Percentiles rank a stretch among this genome's conserved stretches.
phyloP scores from a whole-genome alignment of 2,113 vertebrate genomes.

The Pelecanus crispus region DNA sequence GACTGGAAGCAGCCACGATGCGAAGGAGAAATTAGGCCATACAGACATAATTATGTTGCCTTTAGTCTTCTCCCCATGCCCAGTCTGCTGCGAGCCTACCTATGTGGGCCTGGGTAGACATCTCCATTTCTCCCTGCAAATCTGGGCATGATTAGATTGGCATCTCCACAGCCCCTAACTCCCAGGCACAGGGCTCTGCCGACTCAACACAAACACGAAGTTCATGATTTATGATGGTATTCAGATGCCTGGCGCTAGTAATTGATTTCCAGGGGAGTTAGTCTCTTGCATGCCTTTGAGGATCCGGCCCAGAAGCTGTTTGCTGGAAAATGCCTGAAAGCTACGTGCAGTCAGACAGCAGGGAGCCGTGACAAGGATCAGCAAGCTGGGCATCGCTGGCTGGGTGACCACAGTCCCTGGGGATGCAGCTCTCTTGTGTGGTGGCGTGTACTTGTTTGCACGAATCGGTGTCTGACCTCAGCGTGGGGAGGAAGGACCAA shows the following conservation, averaged over 20 bases:
- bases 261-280: neutral
- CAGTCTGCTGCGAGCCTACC: neutral
- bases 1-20: neutral
- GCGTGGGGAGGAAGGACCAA: neutral
- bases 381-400: neutral
- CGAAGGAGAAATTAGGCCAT: neutral
- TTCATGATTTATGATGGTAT: neutral
- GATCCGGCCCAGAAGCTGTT: neutral
- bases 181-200: neutral
- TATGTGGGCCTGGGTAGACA: fast-evolving
- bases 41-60: neutral
- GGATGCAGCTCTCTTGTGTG: neutral
- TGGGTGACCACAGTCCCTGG: neutral
- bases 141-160: neutral
- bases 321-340: conserved; percentile 47
- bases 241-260: neutral
- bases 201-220: neutral
- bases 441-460: neutral
- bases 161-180: neutral
- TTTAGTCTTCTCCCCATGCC: neutral
- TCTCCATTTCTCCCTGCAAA: neutral
- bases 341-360: neutral
- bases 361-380: neutral
- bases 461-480: fast-evolving
- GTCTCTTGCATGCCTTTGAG: neutral